Evolutionary conservation across 2,888 invertebrate genomes (phyloP).

Genomic region (Nineta flava): DNA sequence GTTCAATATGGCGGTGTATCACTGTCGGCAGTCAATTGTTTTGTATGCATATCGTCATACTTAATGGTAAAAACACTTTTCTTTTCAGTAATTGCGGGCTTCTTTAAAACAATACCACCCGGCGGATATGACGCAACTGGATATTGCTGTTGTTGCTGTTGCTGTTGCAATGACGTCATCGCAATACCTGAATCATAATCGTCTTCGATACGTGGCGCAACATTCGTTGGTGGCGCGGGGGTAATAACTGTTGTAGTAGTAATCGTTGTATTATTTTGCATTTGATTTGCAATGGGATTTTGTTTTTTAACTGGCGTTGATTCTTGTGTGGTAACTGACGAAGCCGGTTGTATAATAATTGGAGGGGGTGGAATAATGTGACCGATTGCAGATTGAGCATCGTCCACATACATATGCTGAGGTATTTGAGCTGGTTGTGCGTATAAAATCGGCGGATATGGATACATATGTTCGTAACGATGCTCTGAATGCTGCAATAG

Average conservation of each 20-base stretch:
- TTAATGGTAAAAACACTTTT: slow-evolving; percentile 88
- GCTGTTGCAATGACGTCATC: slow-evolving; percentile 39
- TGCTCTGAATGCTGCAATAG: slow-evolving; percentile 64
- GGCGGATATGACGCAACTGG: slow-evolving; percentile 21
- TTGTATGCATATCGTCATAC: slow-evolving; percentile 78
- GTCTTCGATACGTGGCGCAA: slow-evolving; percentile 33
- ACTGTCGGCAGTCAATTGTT: slow-evolving; percentile 64
- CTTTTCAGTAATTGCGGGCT: slow-evolving; percentile 64
- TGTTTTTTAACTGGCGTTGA: neutral
- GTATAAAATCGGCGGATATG: slow-evolving; percentile 34
- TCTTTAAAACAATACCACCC: slow-evolving; percentile 32
- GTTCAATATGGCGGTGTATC: slow-evolving; percentile 47
- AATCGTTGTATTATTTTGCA: neutral
- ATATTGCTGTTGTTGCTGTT: slow-evolving; percentile 12
- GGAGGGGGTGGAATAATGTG: neutral
- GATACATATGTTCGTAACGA: slow-evolving; percentile 50
- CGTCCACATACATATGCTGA: slow-evolving; percentile 40
- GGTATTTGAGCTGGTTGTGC: slow-evolving; percentile 43
- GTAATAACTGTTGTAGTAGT: neutral
- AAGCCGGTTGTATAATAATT: neutral
- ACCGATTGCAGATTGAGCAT: slow-evolving; percentile 12
- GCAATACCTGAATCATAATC: slow-evolving; percentile 65
- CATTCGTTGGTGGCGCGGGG: neutral
- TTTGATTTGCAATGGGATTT: neutral
- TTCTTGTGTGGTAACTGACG: neutral